Evolutionary conservation across 2,113 vertebrate species (phyloP).

Genomic region (Siphamia tubifer): DNA sequence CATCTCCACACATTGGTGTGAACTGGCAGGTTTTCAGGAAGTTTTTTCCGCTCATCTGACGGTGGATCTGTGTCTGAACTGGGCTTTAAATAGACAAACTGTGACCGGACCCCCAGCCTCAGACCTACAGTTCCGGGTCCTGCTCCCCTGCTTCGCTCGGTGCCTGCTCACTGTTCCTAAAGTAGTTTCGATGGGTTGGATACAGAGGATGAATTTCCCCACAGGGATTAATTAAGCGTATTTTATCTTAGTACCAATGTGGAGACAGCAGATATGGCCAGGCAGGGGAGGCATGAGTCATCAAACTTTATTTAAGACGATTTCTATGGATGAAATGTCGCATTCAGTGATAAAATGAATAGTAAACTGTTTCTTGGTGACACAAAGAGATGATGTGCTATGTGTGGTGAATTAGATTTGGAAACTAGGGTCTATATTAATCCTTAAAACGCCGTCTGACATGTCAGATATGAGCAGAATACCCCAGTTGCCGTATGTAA

Average conservation of each 20-base stretch:
- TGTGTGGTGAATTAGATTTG: background rate
- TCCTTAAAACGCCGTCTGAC: background rate
- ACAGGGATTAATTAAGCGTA: slow-evolving; percentile 39
- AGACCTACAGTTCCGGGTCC: background rate
- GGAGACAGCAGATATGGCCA: background rate
- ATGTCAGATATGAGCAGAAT: too few relatives aligned
- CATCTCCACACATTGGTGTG: too few relatives aligned
- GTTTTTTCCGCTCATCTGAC: too few relatives aligned
- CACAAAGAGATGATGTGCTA: background rate
- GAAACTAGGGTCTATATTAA: background rate
- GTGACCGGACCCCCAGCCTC: background rate
- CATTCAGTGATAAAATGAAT: background rate
- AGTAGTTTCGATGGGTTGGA: slow-evolving; percentile 14
- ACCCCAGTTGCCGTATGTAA: too few relatives aligned
- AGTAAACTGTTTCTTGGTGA: background rate
- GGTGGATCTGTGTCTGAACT: too few relatives aligned
- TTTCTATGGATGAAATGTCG: background rate
- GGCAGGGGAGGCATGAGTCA: background rate
- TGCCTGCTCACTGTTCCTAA: background rate
- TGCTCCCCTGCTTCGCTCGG: background rate
- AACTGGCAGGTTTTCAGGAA: too few relatives aligned
- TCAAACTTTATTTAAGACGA: slow-evolving; percentile 9
- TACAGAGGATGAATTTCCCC: slow-evolving; percentile 6
- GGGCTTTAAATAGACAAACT: too few relatives aligned
- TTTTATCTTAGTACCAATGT: background rate